Conservation (phyloP, 1,140 invertebrate species). For the Ostrea edulis region DNA sequence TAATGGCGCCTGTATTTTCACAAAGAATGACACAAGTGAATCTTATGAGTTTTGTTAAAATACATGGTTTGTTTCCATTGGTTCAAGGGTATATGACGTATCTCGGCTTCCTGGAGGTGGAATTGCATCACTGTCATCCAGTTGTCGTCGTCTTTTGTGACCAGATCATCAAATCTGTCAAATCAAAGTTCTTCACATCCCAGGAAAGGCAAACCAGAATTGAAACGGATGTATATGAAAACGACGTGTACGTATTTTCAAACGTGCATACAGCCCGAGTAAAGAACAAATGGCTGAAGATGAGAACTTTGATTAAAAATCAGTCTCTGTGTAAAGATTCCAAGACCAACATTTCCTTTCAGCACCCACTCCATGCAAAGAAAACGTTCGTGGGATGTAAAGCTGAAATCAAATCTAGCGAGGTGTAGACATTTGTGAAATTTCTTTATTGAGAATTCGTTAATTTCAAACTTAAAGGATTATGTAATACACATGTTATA, state of each 20-base stretch:
- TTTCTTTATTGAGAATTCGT: no score
- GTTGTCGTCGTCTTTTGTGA: slow-evolving; percentile 6
- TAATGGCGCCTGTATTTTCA: no score
- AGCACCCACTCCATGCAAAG: not conserved
- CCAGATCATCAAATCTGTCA: not conserved
- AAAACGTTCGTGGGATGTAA: not conserved
- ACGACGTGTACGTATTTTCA: not conserved
- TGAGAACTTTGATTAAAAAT: not conserved
- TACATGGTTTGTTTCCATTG: not conserved
- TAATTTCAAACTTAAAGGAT: no score
- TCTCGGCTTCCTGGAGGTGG: not conserved
- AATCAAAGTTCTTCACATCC: not conserved
- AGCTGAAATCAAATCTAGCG: no score
- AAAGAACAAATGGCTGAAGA: not conserved
- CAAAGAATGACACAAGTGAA: no score
- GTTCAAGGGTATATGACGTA: not conserved
- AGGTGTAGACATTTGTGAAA: no score
- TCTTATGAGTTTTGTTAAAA: no score
- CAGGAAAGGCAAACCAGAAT: not conserved
- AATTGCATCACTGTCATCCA: slow-evolving; percentile 7
- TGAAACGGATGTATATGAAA: not conserved
- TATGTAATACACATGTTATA: no score
- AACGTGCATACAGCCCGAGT: not conserved
- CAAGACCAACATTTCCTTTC: not conserved
- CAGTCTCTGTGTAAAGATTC: slow-evolving; percentile 4